phyloP scores from a whole-genome alignment of 2,797 vertebrate species.

The Peromyscus eremicus region DNA sequence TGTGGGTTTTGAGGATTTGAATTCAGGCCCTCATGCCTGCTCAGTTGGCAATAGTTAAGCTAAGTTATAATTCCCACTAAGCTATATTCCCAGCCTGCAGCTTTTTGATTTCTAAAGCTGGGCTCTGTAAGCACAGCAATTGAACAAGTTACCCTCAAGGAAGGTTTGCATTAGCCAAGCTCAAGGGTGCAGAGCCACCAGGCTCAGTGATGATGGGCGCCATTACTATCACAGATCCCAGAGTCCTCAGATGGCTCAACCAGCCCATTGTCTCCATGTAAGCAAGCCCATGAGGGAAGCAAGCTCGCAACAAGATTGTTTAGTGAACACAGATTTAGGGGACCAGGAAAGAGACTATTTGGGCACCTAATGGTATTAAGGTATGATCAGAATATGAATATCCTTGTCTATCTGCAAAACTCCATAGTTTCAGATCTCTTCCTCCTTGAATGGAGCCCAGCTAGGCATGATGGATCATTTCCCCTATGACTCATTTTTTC shows the following conservation, averaged over 20 bases:
- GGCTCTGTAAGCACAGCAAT: neutral
- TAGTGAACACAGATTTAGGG: neutral
- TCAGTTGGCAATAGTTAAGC: neutral
- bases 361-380: neutral
- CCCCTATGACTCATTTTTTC: neutral
- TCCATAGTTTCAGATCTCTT: neutral
- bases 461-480: neutral
- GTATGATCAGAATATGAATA: neutral
- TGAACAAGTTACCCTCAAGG: neutral
- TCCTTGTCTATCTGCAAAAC: slow-evolving; percentile 9
- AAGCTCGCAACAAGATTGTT: slow-evolving; percentile 18
- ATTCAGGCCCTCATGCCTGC: neutral
- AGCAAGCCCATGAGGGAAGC: neutral
- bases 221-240: neutral
- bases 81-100: neutral
- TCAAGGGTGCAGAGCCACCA: neutral
- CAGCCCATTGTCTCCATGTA: neutral
- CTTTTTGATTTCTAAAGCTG: slow-evolving; percentile 5
- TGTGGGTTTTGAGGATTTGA: neutral
- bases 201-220: neutral
- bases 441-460: neutral
- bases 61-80: neutral
- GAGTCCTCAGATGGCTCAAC: neutral
- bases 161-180: slow-evolving; percentile 13
- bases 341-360: neutral